Percentiles rank a stretch among this genome's conserved stretches.
phyloP scores from a whole-genome alignment of 2,888 invertebrate species.

The Ecliptopera silaceata region DNA sequence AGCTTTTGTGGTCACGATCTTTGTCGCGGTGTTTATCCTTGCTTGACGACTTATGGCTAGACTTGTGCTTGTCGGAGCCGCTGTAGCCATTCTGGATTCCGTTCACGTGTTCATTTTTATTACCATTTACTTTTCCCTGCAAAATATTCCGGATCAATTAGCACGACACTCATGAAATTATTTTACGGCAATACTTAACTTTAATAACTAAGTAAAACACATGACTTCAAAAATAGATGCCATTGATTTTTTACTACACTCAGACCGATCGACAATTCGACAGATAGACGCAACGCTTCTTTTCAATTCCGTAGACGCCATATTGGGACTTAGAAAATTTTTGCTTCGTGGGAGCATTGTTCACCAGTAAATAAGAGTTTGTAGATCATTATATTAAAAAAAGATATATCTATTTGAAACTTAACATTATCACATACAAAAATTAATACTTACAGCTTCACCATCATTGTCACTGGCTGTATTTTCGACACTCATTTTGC shows the following conservation, averaged over 20 bases:
- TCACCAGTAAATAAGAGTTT: slow-evolving; percentile 77
- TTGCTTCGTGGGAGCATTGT: slow-evolving; percentile 71
- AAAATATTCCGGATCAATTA: neutral
- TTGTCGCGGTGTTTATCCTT: slow-evolving; percentile 88
- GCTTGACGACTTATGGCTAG: slow-evolving; percentile 86
- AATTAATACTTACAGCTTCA: slow-evolving; percentile 83
- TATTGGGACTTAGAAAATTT: slow-evolving; percentile 91
- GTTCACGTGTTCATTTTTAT: slow-evolving; percentile 86
- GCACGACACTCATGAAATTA: no score
- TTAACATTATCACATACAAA: slow-evolving; percentile 38
- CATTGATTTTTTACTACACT: slow-evolving; percentile 32
- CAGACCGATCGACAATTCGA: slow-evolving; percentile 34
- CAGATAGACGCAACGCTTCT: slow-evolving; percentile 66
- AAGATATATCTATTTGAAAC: slow-evolving; percentile 37
- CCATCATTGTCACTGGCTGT: slow-evolving; percentile 82
- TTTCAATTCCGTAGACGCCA: slow-evolving; percentile 89
- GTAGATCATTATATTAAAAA: slow-evolving; percentile 29
- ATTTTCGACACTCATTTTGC: slow-evolving; percentile 87
- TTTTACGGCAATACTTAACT: neutral
- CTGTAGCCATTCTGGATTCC: slow-evolving; percentile 91
- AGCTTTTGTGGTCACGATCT: slow-evolving; percentile 84
- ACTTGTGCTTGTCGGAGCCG: slow-evolving; percentile 80
- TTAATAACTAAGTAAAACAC: neutral
- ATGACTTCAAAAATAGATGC: slow-evolving; percentile 2
- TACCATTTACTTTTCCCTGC: slow-evolving; percentile 81